Evolutionary conservation across 2,797 vertebrate genomes (phyloP).

Genomic region (Tapirus indicus): DNA sequence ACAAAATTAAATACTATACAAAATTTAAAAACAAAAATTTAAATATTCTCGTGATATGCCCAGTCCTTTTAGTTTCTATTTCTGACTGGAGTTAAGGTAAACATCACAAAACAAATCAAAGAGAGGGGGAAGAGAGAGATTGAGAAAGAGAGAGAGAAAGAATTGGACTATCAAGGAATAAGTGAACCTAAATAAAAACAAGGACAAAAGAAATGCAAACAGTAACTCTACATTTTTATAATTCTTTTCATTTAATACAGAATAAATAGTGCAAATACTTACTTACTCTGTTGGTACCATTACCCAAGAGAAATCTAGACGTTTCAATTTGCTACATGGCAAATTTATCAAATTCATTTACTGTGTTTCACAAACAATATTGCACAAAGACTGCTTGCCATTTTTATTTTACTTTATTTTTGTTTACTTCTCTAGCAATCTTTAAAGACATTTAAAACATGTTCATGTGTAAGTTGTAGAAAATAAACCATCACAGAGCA

Average conservation of each 20-base stretch:
- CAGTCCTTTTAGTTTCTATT: not conserved
- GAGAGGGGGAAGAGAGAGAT: not conserved
- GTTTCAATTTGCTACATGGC: not conserved
- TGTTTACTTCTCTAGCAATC: slow-evolving; percentile 3
- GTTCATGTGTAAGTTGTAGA: not conserved
- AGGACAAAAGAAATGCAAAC: not conserved
- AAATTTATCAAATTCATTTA: slow-evolving; percentile 18
- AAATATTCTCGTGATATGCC: not conserved
- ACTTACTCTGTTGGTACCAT: not conserved
- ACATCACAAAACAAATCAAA: not conserved
- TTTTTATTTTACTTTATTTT: slow-evolving; percentile 45
- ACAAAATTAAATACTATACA: too few relatives aligned
- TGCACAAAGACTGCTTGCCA: not conserved
- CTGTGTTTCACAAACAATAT: slow-evolving; percentile 60
- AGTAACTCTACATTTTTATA: not conserved
- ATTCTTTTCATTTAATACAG: not conserved
- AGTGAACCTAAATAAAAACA: not conserved
- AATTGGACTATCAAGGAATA: not conserved
- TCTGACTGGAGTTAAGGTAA: not conserved
- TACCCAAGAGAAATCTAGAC: not conserved
- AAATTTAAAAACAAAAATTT: not conserved
- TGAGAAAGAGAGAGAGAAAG: not conserved
- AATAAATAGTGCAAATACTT: not conserved
- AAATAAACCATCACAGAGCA: not conserved
- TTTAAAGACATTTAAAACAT: slow-evolving; percentile 18